Evolutionary conservation across 2,888 invertebrate genomes (phyloP).

Genomic region (Drosophila siamana): DNA sequence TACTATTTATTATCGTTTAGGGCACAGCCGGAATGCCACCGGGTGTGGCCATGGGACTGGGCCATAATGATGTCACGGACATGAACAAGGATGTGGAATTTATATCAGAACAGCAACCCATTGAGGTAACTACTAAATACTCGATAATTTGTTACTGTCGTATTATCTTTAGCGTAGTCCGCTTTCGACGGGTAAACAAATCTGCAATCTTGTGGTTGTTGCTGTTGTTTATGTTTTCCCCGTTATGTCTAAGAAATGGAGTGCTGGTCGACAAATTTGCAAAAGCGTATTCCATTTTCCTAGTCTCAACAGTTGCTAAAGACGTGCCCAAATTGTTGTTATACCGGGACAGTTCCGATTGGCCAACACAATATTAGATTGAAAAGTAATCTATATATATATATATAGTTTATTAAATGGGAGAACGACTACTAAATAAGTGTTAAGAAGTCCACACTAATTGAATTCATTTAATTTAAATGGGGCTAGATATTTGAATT

Average conservation of each 20-base stretch:
- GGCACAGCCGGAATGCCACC: slow-evolving; percentile 86
- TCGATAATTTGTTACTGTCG: slow-evolving; percentile 3
- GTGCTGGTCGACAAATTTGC: slow-evolving; percentile 3
- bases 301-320: slow-evolving; percentile 56
- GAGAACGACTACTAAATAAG: slow-evolving; percentile 22
- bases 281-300: slow-evolving; percentile 33
- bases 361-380: neutral
- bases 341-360: slow-evolving; percentile 47
- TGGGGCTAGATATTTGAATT: neutral
- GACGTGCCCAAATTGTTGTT: slow-evolving; percentile 79
- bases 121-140: slow-evolving; percentile 78
- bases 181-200: slow-evolving; percentile 1
- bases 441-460: slow-evolving; percentile 5
- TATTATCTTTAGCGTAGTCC: neutral
- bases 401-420: neutral
- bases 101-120: slow-evolving; percentile 87
- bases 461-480: neutral
- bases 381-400: neutral
- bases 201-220: slow-evolving; percentile 36
- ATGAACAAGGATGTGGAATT: slow-evolving; percentile 89
- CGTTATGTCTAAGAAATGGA: slow-evolving; percentile 36
- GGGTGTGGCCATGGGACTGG: slow-evolving; percentile 74
- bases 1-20: slow-evolving; percentile 31
- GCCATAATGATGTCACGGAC: slow-evolving; percentile 76
- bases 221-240: slow-evolving; percentile 15